Evolutionary conservation across 2,113 vertebrate genomes (phyloP).

Genomic region (Thalassarche chlororhynchos): DNA sequence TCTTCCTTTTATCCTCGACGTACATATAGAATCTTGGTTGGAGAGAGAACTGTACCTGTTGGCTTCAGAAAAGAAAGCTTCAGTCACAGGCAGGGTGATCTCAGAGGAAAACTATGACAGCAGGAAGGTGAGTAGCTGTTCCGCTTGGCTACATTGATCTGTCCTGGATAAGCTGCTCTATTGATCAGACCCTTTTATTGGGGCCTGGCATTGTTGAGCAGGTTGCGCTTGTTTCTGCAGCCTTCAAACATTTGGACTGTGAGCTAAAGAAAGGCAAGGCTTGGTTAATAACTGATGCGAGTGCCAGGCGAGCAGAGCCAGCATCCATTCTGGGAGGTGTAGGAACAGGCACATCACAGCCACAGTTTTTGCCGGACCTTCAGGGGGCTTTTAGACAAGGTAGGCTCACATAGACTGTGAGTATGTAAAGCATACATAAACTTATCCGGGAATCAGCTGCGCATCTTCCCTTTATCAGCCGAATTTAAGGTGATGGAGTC

Average conservation of each 20-base stretch:
- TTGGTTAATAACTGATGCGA: background rate
- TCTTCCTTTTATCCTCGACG: no score
- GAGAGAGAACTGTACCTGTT: background rate
- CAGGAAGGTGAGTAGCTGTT: background rate
- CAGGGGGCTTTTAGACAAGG: background rate
- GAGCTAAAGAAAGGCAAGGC: background rate
- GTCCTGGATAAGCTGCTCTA: background rate
- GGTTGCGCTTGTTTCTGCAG: background rate
- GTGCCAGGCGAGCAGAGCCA: background rate
- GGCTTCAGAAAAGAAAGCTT: background rate
- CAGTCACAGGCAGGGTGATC: background rate
- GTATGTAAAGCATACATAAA: background rate
- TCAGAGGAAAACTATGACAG: background rate
- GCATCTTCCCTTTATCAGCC: background rate
- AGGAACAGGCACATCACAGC: background rate
- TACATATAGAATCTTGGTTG: background rate
- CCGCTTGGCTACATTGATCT: background rate
- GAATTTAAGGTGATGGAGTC: background rate
- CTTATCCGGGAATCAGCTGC: background rate
- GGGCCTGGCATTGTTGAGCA: background rate
- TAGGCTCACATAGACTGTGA: background rate
- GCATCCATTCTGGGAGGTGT: background rate
- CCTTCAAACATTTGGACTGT: background rate
- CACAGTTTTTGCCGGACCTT: background rate
- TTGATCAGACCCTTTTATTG: background rate